These are phyloP conservation scores for Gobiocypris rarus DNA, from an alignment of 2,113 vertebrate species.

Conservation along the genomic window DNA sequence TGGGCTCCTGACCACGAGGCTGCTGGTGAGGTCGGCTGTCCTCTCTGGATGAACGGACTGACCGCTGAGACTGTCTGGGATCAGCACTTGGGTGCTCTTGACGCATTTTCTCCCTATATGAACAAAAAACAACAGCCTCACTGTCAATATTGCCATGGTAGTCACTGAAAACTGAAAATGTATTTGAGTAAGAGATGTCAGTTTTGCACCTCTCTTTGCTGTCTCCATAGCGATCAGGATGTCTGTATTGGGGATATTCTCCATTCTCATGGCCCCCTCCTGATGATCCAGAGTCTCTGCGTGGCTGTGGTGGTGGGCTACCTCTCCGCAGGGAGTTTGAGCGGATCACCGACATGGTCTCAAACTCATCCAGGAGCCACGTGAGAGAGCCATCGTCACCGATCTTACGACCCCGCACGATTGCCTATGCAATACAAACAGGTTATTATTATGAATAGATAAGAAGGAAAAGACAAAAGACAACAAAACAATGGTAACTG, in stretches of 20 bases:
- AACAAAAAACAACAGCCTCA: background rate
- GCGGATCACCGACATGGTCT: conserved; percentile 92
- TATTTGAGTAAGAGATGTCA: background rate
- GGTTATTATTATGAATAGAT: background rate
- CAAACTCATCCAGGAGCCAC: conserved; percentile 92
- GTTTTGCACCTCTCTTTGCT: conserved; percentile 50
- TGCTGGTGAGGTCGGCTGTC: conserved; percentile 74
- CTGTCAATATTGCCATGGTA: background rate
- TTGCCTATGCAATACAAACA: conserved; percentile 74
- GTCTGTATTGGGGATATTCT: conserved; percentile 58
- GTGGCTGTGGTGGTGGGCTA: conserved; percentile 83
- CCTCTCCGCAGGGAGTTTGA: conserved; percentile 91
- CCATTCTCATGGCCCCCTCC: conserved; percentile 76
- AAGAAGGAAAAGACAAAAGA: background rate
- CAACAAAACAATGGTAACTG: background rate
- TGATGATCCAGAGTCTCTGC: conserved; percentile 69
- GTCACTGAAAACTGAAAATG: background rate
- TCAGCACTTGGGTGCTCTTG: conserved; percentile 60
- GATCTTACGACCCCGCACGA: conserved; percentile 89
- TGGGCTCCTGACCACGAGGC: conserved; percentile 81
- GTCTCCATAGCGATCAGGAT: conserved; percentile 60
- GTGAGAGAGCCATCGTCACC: conserved; percentile 86
- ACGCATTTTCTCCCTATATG: conserved; percentile 63
- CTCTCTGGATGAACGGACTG: conserved; percentile 52
- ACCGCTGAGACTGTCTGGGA: conserved; percentile 61